Evolutionary conservation across 1,140 invertebrate genomes (phyloP).

Genomic region (Drosophila pseudoananassae): DNA sequence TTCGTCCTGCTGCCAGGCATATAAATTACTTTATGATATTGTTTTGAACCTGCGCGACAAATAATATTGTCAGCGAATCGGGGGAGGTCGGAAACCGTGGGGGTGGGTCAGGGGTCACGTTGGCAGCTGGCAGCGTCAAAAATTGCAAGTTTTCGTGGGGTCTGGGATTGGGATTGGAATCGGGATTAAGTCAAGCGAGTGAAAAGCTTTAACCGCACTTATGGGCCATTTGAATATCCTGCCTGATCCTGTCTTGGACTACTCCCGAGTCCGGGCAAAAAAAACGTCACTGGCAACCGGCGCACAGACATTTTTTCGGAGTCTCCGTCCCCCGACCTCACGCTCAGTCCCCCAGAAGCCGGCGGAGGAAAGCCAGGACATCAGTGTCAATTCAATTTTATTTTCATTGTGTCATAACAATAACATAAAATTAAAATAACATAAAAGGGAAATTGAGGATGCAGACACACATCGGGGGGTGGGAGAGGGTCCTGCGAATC

Average conservation of each 20-base stretch:
- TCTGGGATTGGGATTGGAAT: conserved; percentile 31
- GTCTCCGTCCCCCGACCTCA: conserved; percentile 26
- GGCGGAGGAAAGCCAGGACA: conserved; percentile 39
- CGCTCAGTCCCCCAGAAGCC: conserved; percentile 2
- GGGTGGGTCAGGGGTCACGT: conserved; percentile 52
- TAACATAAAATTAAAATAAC: conserved; percentile 84
- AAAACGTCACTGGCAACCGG: conserved; percentile 80
- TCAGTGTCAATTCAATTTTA: conserved; percentile 84
- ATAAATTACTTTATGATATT: conserved; percentile 83
- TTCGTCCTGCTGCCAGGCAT: conserved; percentile 54
- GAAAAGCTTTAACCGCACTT: conserved; percentile 79
- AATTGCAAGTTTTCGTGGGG: conserved; percentile 68
- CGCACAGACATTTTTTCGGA: conserved; percentile 28
- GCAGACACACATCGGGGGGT: conserved; percentile 35
- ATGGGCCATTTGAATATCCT: conserved; percentile 82
- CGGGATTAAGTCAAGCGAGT: conserved; percentile 72
- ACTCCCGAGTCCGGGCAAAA: conserved; percentile 68
- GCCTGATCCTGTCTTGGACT: conserved; percentile 52
- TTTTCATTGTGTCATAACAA: conserved; percentile 84
- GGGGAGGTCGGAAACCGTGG: conserved; percentile 16
- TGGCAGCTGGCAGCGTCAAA: conserved; percentile 77
- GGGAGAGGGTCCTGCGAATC: conserved; percentile 56
- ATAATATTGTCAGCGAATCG: conserved; percentile 71
- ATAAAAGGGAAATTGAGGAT: conserved; percentile 84
- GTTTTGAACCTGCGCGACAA: conserved; percentile 81